These are phyloP conservation scores for Himantopus leucocephalus DNA, from an alignment of 2,113 vertebrate genomes.

Conservation along the genomic window DNA sequence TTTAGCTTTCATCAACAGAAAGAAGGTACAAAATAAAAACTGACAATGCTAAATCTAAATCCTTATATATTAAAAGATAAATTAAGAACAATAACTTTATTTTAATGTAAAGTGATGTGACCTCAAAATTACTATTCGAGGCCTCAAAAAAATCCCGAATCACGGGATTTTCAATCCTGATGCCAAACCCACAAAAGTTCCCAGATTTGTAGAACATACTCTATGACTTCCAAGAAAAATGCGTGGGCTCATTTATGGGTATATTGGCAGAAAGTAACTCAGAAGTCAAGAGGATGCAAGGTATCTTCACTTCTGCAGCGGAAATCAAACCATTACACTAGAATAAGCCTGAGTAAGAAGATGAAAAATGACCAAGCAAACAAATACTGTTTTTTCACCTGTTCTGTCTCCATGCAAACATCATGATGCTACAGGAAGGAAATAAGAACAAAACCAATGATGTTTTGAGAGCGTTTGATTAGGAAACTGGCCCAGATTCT, in stretches of 20 bases:
- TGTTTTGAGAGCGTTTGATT: neutral
- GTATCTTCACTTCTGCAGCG: neutral
- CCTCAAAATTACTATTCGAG: neutral
- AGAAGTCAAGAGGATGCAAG: neutral
- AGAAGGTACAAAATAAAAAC: neutral
- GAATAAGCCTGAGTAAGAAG: neutral
- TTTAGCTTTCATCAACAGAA: neutral
- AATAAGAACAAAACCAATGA: neutral
- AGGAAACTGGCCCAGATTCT: neutral
- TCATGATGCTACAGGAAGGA: slow-evolving; percentile 27
- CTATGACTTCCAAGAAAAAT: neutral
- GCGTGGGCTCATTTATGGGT: neutral
- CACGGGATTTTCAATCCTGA: neutral
- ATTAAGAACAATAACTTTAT: neutral
- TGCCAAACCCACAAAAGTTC: neutral
- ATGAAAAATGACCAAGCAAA: neutral
- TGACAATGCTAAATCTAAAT: neutral
- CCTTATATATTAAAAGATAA: neutral
- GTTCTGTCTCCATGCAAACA: neutral
- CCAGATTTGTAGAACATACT: neutral
- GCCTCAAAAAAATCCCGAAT: neutral
- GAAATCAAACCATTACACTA: neutral
- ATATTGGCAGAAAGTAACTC: neutral
- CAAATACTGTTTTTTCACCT: neutral
- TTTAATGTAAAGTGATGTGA: neutral